A percentile compares a stretch with the other conserved stretches of the same genome.
phyloP scores from a whole-genome alignment of 2,113 vertebrate species.

The Colaptes auratus region DNA sequence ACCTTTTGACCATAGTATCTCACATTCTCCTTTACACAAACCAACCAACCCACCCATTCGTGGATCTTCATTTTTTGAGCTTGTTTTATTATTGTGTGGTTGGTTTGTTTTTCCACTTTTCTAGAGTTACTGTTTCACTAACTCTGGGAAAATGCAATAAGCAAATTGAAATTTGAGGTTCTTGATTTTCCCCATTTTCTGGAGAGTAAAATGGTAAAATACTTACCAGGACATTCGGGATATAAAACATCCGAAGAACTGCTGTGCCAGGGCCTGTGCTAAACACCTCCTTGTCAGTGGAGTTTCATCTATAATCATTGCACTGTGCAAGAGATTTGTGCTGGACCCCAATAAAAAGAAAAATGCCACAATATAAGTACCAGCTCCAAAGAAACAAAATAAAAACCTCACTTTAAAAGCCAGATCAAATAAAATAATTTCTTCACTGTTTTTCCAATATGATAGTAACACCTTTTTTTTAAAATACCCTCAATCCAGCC shows the following conservation, averaged over 20 bases:
- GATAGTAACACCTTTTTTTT: background rate
- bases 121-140: background rate
- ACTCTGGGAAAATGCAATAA: background rate
- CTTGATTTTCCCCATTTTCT: background rate
- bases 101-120: background rate
- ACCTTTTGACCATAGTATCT: background rate
- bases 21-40: background rate
- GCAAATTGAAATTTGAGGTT: background rate
- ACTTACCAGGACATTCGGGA: conserved; percentile 99
- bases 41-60: background rate
- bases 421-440: conserved; percentile 24
- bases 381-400: background rate
- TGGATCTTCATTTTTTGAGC: background rate
- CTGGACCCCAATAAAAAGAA: conserved; percentile 71
- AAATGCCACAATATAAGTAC: background rate
- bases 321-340: conserved; percentile 94
- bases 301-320: conserved; percentile 97
- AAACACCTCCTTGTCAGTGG: conserved; percentile 91
- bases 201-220: background rate
- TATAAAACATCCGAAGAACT: conserved; percentile 99
- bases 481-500: background rate
- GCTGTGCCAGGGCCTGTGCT: conserved; percentile 93
- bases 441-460: background rate
- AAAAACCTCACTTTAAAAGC: background rate
- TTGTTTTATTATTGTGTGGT: background rate